Evolutionary conservation across 1,140 invertebrate genomes (phyloP), one percentile per base, ranked within the genome.

Genomic region (Globodera ellingtonae): DNA sequence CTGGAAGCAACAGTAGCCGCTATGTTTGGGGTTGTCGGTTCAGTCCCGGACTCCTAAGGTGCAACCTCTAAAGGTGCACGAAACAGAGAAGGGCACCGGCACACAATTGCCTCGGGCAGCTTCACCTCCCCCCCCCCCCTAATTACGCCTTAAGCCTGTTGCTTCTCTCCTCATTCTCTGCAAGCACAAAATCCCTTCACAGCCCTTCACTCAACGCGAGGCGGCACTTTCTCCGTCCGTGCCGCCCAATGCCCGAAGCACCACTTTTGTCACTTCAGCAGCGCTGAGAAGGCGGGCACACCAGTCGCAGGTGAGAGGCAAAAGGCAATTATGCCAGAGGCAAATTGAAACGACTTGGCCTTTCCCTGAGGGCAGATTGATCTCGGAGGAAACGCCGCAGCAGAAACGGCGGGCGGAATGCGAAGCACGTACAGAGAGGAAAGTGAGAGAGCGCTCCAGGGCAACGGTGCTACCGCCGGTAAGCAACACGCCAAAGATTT

Each of bases 381-480:
- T 35, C 6, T 75, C 35, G 73, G 56, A 18, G 73, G 65, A n/a
- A 46, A 0, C 18, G 2, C 6, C 48, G 72, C n/a, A 9, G n/a
- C 24, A 10, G 73, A 48, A 18, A 75, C 56, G 56, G 35, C 67
- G 67, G 48, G 62, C 56, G 67, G 24, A 18, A 46, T 79, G 44
- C 69, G 50, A 35, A 79, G 78, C 74, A 79, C 70, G 59, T 79
- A 79, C 35, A 56, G 70, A 65, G 78, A 79, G 46, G 48, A 79
- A 65, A 79, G 74, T 65, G 70, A 79, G 74, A 24, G 75, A 8
- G 78, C 74, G 18, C 48, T 79, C 13, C 13, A 62, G 44, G 46
- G 56, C n/a, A 79, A 78, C 67, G 78, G 78, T 35, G 3, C 35
- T 35, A 2, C 35, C 35, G 35, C 35, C 35, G 35, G 35, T 35